A percentile compares a stretch with the other conserved stretches of the same genome.
Conservation (phyloP, 2,888 invertebrate genomes). For the Epinotia bilunana region DNA sequence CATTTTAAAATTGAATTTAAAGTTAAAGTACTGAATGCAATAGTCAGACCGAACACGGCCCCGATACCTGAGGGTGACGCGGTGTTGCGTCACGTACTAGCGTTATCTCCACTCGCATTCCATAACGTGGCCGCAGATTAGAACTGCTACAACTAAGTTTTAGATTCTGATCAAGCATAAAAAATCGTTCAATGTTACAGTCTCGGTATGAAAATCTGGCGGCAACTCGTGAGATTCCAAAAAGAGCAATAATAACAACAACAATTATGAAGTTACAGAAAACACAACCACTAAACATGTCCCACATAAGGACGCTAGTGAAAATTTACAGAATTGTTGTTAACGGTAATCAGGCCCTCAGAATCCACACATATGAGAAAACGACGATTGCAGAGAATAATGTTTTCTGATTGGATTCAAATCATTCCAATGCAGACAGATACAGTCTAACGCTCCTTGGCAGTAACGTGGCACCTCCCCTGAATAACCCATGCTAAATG, state of each 20-base stretch:
- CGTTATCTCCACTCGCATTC: conserved; percentile 37
- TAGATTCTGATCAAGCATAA: not conserved
- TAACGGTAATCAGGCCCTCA: not conserved
- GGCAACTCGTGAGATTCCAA: not conserved
- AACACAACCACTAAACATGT: not conserved
- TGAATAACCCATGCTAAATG: no score
- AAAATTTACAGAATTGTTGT: not conserved
- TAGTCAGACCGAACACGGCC: conserved; percentile 30
- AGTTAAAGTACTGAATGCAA: conserved; percentile 24
- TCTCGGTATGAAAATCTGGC: not conserved
- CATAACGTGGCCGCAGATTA: conserved; percentile 8
- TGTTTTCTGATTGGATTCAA: not conserved
- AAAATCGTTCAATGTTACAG: not conserved
- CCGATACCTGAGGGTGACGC: conserved; percentile 43
- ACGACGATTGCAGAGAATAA: not conserved
- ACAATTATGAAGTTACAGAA: no score
- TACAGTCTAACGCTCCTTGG: no score
- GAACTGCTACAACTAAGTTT: not conserved
- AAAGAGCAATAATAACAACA: no score
- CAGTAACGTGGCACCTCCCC: no score
- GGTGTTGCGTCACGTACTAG: conserved; percentile 57
- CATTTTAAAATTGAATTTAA: not conserved
- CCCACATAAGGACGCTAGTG: not conserved
- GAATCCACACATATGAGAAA: not conserved
- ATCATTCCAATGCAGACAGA: no score